These are phyloP conservation scores for Nesogale talazaci DNA, from an alignment of 2,113 vertebrate genomes.

Conservation along the genomic window DNA sequence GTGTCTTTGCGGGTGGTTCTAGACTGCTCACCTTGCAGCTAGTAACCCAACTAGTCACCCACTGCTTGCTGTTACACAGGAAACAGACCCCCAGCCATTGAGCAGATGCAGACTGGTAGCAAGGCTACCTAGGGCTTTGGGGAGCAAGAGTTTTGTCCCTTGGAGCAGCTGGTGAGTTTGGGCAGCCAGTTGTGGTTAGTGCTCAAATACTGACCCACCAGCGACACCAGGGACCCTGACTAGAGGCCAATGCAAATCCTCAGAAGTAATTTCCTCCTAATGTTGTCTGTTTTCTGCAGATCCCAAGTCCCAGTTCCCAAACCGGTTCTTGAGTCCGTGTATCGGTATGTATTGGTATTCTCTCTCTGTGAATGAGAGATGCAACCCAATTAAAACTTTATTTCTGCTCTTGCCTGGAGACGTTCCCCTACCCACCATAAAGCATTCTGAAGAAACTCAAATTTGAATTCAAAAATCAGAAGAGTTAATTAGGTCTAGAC, in stretches of 20 bases:
- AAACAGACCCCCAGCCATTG: too few relatives aligned
- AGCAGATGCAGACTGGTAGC: too few relatives aligned
- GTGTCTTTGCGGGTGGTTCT: too few relatives aligned
- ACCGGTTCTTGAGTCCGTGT: conserved; percentile 30
- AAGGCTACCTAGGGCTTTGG: too few relatives aligned
- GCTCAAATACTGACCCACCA: too few relatives aligned
- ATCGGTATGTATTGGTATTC: conserved; percentile 62
- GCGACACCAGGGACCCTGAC: neutral
- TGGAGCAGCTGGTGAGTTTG: too few relatives aligned
- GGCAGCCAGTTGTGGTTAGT: too few relatives aligned
- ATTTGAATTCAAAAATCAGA: neutral
- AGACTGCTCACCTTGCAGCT: too few relatives aligned
- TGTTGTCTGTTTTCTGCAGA: conserved; percentile 64
- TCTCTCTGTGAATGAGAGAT: neutral
- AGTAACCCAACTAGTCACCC: too few relatives aligned
- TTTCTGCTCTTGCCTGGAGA: neutral
- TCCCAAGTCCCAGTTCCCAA: conserved; percentile 58
- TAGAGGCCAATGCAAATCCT: neutral
- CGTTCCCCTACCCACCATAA: neutral
- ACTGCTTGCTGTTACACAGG: neutral
- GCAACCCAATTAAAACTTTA: neutral
- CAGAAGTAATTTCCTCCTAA: conserved; percentile 1
- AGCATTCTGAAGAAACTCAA: conserved; percentile 33
- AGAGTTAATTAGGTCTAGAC: neutral
- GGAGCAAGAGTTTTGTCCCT: too few relatives aligned